Evolutionary conservation across 2,888 invertebrate species (phyloP).

Genomic region (Xanthorhoe designata): DNA sequence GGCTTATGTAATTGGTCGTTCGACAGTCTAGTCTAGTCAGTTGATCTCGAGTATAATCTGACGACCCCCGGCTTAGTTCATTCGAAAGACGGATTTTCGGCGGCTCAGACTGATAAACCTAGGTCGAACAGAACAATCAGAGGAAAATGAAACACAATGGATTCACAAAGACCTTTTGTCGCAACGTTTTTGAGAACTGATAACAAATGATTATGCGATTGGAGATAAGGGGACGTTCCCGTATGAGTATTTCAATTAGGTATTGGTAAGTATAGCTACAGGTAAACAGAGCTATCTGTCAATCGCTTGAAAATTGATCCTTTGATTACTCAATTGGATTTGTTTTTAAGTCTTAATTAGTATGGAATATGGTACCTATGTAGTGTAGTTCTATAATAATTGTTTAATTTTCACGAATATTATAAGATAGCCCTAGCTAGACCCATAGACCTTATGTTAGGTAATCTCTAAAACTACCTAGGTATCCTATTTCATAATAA

Average conservation of each 20-base stretch:
- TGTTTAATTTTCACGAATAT: no score
- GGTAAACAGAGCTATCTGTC: background rate
- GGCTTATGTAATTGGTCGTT: no score
- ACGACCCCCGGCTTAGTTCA: background rate
- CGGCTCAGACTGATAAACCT: constrained; percentile 14
- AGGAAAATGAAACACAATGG: constrained; percentile 23
- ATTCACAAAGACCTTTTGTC: constrained; percentile 9
- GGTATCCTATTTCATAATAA: no score
- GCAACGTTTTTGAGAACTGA: constrained; percentile 3
- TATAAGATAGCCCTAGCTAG: no score
- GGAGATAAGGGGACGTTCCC: constrained; percentile 11
- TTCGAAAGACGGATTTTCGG: background rate
- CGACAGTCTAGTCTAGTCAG: no score
- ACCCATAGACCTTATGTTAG: no score
- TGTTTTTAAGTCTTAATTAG: no score
- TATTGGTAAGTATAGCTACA: background rate
- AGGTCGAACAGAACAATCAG: constrained; percentile 8
- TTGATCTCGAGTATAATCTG: no score
- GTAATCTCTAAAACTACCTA: no score
- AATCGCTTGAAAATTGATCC: background rate
- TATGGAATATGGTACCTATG: no score
- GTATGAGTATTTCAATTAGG: background rate
- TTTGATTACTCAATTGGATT: background rate
- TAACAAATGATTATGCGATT: constrained; percentile 8
- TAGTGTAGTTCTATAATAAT: no score